Conservation (phyloP, 2,797 vertebrate species). For the Sternarchorhynchus goeldii region DNA sequence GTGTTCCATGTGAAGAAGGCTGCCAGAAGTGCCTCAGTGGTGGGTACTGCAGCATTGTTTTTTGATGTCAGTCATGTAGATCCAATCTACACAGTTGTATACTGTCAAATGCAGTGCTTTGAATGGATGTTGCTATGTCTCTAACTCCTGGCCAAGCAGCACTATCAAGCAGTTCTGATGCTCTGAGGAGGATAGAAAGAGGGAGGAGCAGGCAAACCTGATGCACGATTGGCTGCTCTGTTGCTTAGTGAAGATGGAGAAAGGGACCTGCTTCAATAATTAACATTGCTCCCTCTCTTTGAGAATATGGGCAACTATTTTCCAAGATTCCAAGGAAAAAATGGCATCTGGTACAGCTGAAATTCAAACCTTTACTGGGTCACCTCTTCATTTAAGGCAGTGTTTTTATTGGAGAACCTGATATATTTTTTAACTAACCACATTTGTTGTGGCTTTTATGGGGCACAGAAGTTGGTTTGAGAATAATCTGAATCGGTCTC, state of each 20-base stretch:
- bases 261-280: not conserved
- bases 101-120: not conserved
- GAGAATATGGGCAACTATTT: too few relatives aligned
- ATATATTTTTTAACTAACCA: too few relatives aligned
- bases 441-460: too few relatives aligned
- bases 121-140: not conserved
- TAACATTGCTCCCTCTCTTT: too few relatives aligned
- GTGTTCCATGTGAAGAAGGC: constrained; percentile 83
- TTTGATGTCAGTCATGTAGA: not conserved
- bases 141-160: not conserved
- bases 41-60: constrained; percentile 67
- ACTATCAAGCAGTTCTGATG: not conserved
- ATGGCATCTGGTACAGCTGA: too few relatives aligned
- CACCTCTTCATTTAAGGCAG: too few relatives aligned
- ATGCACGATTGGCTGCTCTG: too few relatives aligned
- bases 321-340: too few relatives aligned
- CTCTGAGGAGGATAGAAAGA: not conserved
- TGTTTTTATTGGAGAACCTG: too few relatives aligned
- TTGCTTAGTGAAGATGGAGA: not conserved
- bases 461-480: too few relatives aligned
- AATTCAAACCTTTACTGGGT: too few relatives aligned
- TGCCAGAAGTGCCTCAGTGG: constrained; percentile 81
- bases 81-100: not conserved
- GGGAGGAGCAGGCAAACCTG: too few relatives aligned
- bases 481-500: not conserved